A percentile compares a stretch with the other conserved stretches of the same genome.
These are phyloP conservation scores for Apodemus agrarius DNA, from an alignment of 2,797 vertebrate genomes.

Conservation along the genomic window DNA sequence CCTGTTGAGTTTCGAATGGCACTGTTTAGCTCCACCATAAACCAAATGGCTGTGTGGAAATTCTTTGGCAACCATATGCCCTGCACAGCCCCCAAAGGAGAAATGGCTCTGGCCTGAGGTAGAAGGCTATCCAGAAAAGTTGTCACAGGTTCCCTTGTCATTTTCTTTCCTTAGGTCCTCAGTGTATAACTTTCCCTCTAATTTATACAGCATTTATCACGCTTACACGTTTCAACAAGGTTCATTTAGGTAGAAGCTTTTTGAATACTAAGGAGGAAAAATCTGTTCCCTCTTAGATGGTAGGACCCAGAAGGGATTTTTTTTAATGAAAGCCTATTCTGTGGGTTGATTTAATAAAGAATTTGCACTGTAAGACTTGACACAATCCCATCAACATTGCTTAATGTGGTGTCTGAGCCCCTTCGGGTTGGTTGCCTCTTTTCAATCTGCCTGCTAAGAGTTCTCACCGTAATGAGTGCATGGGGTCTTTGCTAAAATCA, in stretches of 20 bases:
- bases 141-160: not conserved
- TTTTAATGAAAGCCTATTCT: slow-evolving; percentile 47
- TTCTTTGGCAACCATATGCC: not conserved
- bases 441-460: slow-evolving; percentile 40
- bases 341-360: slow-evolving; percentile 62
- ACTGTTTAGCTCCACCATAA: not conserved
- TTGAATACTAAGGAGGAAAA: not conserved
- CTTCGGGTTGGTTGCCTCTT: slow-evolving; percentile 32
- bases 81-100: not conserved
- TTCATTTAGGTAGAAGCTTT: not conserved
- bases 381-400: not conserved
- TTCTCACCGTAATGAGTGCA: not conserved
- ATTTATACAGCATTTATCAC: not conserved
- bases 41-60: not conserved
- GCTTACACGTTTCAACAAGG: not conserved
- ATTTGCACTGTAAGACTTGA: slow-evolving; percentile 8
- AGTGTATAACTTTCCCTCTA: not conserved
- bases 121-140: not conserved
- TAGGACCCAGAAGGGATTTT: not conserved
- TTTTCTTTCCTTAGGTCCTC: not conserved
- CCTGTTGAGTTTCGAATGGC: not conserved
- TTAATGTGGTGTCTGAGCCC: slow-evolving; percentile 1
- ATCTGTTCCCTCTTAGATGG: not conserved
- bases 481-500: slow-evolving; percentile 48
- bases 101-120: not conserved